These are phyloP conservation scores for Gorsachius goisagi DNA, from an alignment of 2,113 vertebrate species.

Conservation along the genomic window DNA sequence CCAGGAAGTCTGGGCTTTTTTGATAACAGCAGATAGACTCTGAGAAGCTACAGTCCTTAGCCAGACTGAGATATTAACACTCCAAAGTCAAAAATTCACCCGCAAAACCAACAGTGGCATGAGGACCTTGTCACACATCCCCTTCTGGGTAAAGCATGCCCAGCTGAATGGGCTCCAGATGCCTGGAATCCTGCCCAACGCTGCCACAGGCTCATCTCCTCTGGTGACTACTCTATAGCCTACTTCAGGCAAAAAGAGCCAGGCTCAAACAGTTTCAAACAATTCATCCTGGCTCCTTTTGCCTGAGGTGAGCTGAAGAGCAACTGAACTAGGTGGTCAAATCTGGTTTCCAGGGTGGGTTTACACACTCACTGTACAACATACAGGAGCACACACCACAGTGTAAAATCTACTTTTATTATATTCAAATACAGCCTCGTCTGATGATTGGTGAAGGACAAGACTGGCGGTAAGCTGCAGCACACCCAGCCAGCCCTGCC, in stretches of 20 bases:
- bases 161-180: neutral
- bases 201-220: neutral
- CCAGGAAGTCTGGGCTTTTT: neutral
- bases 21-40: neutral
- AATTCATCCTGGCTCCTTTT: neutral
- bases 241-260: neutral
- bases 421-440: neutral
- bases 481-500: neutral
- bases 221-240: neutral
- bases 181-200: neutral
- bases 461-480: neutral
- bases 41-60: neutral
- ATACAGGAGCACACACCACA: neutral
- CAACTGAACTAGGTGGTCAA: neutral
- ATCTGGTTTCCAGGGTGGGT: neutral
- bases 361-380: neutral
- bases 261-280: neutral
- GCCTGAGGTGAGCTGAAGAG: neutral
- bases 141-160: neutral
- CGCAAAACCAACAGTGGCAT: neutral
- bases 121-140: neutral
- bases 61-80: neutral
- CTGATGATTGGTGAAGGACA: neutral
- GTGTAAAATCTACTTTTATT: neutral
- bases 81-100: neutral